Base-by-base conservation (phyloP, 2,113 vertebrate species). In the Chaenogobius annularis region DNA sequence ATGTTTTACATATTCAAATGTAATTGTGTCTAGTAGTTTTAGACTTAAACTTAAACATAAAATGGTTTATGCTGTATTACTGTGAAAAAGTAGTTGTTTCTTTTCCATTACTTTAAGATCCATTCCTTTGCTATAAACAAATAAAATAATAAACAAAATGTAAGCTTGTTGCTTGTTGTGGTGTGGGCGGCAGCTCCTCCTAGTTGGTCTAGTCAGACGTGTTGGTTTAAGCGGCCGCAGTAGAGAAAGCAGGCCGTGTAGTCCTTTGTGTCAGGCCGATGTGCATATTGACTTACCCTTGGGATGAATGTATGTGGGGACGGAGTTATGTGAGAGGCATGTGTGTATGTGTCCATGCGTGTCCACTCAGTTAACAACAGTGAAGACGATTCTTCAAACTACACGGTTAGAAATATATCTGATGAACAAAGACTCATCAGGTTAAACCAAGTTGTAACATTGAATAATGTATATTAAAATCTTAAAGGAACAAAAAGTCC, bases 201-300 rank as follows among this genome's bases (percentile, higher is more conserved):
- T 43, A 40, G 37, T 74, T 76, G 44, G 66, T 43, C 43, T 43
- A 62, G 77, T 64, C 54, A 75, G 62, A 61, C 69, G 55, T 73
- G 69, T 73, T 61, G 0, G n/a, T 71, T 73, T 70, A 70, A 75
- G 68, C 50, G 20, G 65, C 65, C 67, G 74, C 73, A 44, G n/a
- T 11, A 46, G 19, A 65, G 43, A 46, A 65, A n/a, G 19, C 13
- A 5, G 43, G 43, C 63, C 63, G 31, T 19, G 67, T 23, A 31
- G 7, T 23, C 10, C 63, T 66, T 68, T 55, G 13, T 62, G 52
- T 31, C 15, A 44, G 20, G 23, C n/a, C 9, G 15, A 20, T 19
- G 50, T n/a, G 64, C 75, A 19, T 75, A 13, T 80, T 77, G 68
- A 72, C 65, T 46, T 9, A 23, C 63, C 68, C 62, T 40, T 56